A percentile compares a stretch with the other conserved stretches of the same genome.
Evolutionary conservation across 2,888 invertebrate species (phyloP).

Genomic region (Periphyllus acericola): DNA sequence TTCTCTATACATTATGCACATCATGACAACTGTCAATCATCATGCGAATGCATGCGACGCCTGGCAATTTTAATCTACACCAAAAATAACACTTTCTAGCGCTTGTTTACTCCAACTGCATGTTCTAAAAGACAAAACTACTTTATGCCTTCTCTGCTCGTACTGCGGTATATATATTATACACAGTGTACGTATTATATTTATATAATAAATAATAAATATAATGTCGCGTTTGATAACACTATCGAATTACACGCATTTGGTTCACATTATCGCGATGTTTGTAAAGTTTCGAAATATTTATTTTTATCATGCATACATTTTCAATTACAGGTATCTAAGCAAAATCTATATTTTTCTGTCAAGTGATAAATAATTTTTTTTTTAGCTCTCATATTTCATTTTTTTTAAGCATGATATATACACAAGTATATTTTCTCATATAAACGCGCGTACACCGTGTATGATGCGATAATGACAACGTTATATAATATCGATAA

Average conservation of each 20-base stretch:
- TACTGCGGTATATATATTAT: not conserved
- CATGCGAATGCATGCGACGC: not conserved
- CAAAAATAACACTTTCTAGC: not conserved
- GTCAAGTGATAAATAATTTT: not conserved
- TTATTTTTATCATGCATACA: not conserved
- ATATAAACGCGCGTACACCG: not conserved
- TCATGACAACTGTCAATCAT: not conserved
- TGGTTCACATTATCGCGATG: not conserved
- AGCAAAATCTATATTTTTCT: slow-evolving; percentile 18
- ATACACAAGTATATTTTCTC: too few relatives aligned
- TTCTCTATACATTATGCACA: not conserved
- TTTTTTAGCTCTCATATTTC: too few relatives aligned
- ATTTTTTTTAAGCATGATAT: too few relatives aligned
- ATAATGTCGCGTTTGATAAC: too few relatives aligned
- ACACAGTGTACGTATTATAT: not conserved
- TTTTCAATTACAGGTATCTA: too few relatives aligned
- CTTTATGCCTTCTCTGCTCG: not conserved
- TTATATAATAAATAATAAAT: not conserved
- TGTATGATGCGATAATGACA: not conserved
- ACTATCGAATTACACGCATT: not conserved
- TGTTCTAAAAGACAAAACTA: not conserved
- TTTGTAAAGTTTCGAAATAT: not conserved
- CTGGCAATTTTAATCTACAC: not conserved
- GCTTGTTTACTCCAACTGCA: not conserved
- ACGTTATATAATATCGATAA: slow-evolving; percentile 10